Conservation (phyloP, 2,113 vertebrate genomes). For the Cebidichthys violaceus region DNA sequence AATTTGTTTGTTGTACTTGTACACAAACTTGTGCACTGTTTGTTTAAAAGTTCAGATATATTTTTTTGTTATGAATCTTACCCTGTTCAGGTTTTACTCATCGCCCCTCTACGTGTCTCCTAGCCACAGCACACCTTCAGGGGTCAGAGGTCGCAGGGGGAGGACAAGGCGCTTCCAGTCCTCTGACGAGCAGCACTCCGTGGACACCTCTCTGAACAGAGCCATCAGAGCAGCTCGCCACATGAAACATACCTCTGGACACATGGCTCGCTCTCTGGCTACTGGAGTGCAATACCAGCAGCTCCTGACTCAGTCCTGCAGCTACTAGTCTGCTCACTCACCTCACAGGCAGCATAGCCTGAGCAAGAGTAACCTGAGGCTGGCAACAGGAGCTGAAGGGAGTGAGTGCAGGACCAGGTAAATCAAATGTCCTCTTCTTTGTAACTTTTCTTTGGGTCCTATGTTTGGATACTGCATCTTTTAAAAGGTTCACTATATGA, state of each 20-base stretch:
- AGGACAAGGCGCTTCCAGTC: constrained; percentile 48
- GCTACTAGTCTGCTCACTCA: constrained; percentile 77
- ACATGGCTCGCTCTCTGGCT: constrained; percentile 83
- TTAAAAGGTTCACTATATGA: neutral
- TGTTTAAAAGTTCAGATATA: neutral
- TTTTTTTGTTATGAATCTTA: neutral
- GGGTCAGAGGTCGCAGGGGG: constrained; percentile 29
- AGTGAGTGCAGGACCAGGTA: neutral
- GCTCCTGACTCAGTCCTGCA: constrained; percentile 79
- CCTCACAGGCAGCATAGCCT: neutral
- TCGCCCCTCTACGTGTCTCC: constrained; percentile 28
- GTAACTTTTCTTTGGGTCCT: neutral
- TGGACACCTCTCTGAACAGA: constrained; percentile 80
- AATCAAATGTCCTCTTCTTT: constrained; percentile 32
- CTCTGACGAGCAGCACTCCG: constrained; percentile 26
- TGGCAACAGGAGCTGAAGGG: neutral
- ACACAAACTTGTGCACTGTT: neutral
- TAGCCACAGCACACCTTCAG: constrained; percentile 32
- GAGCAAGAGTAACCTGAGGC: neutral
- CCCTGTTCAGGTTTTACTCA: constrained; percentile 81
- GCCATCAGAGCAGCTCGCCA: constrained; percentile 83
- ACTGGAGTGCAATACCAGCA: constrained; percentile 78
- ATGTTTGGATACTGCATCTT: neutral
- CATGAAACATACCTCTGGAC: constrained; percentile 79
- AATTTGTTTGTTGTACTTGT: neutral